Evolutionary conservation across 2,888 invertebrate genomes (phyloP).

Genomic region (Hirudinaria manillensis): DNA sequence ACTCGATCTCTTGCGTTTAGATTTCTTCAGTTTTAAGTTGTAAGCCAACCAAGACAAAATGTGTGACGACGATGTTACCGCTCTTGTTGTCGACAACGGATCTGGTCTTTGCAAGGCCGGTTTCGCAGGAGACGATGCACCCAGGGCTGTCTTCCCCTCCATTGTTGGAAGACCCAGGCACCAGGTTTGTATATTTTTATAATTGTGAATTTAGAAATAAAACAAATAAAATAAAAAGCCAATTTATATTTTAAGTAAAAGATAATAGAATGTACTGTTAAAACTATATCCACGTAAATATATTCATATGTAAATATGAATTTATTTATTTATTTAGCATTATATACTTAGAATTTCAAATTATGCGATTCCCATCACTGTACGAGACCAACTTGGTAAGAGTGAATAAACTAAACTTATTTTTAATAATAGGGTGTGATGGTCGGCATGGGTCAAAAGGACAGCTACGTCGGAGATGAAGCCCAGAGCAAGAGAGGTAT

Average conservation of each 20-base stretch:
- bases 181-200: slow-evolving; percentile 14
- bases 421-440: slow-evolving; percentile 34
- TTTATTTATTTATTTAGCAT: no score
- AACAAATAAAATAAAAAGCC: no score
- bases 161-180: slow-evolving; percentile 64
- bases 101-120: slow-evolving; percentile 66
- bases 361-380: no score
- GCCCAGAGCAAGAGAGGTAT: slow-evolving; percentile 49
- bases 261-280: no score
- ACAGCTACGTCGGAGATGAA: slow-evolving; percentile 48
- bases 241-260: no score
- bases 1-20: no score
- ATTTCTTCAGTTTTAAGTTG: no score
- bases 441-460: slow-evolving; percentile 46
- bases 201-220: neutral
- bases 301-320: no score
- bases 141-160: slow-evolving; percentile 76
- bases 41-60: slow-evolving; percentile 29
- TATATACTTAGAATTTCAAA: no score
- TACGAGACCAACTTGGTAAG: no score
- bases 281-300: neutral
- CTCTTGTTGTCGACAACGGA: slow-evolving; percentile 61
- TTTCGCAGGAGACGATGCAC: slow-evolving; percentile 71
- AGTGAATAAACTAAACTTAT: neutral
- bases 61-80: slow-evolving; percentile 52